These are phyloP conservation scores for Amblyopsis rosae DNA, from an alignment of 2,113 vertebrate genomes.

Conservation along the genomic window DNA sequence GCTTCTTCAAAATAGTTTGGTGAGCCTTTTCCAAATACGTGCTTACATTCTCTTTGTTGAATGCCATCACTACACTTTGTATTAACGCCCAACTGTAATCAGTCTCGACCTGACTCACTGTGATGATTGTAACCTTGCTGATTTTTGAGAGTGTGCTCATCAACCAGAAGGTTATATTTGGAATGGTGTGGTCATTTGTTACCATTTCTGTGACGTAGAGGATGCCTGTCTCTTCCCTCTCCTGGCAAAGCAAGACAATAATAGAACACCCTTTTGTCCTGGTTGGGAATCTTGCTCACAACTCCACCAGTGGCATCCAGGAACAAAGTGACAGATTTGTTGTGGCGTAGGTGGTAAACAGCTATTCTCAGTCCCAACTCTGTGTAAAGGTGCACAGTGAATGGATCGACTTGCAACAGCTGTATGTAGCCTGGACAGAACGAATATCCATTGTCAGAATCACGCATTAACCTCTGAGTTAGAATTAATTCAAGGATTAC, in stretches of 20 bases:
- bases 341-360: not conserved
- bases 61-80: not conserved
- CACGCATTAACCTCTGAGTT: too few relatives aligned
- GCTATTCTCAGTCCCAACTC: not conserved
- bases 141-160: not conserved
- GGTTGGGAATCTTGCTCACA: not conserved
- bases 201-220: not conserved
- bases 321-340: not conserved
- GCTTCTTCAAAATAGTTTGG: not conserved
- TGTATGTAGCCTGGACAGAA: not conserved
- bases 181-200: not conserved
- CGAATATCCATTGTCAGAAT: too few relatives aligned
- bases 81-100: not conserved
- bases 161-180: not conserved
- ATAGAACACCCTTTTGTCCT: not conserved
- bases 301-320: not conserved
- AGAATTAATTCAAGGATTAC: too few relatives aligned
- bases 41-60: not conserved
- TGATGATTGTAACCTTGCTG: not conserved
- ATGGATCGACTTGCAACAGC: not conserved
- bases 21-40: not conserved
- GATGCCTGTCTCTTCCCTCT: too few relatives aligned
- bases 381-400: not conserved
- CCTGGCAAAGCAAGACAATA: not conserved
- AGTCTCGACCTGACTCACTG: not conserved